Evolutionary conservation across 2,888 invertebrate genomes (phyloP), one percentile per base, ranked within the genome.

Genomic region (Lasiommata megera): DNA sequence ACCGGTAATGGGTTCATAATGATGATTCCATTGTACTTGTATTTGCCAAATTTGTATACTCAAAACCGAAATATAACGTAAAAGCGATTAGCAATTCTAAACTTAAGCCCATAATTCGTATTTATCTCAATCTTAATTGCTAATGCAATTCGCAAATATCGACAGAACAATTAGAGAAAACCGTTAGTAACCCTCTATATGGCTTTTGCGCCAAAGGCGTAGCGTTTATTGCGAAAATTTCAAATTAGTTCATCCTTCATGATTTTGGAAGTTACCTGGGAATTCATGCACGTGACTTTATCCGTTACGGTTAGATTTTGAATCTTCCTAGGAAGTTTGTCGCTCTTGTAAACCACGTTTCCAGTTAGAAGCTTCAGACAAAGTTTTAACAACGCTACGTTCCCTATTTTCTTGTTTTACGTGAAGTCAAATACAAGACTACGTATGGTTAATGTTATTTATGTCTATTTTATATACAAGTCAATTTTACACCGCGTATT

Each of bases 101-200:
- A 79, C 67, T 76, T 73, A 70, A 63, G 67, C 66, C 73, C 73
- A 77, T 80, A 72, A 79, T 77, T 80, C 66, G 69, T 59, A 64
- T 69, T 71, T 84, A 88, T 87, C 86, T 81, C 51, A 60, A 88
- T 89, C 88, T 89, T 74, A 88, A 89, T 80, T 76, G 82, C 70
- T 77, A 72, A 73, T 74, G 72, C 73, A 76, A 71, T 77, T 68
- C 72, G 67, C 73, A 70, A 73, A 75, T 77, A 80, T 81, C 80
- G 77, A 77, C 73, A 69, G 69, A 75, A 79, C 82, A 84, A 88
- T 88, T 88, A 88, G 76, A 76, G 76, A 67, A 66, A 65, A 62
- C 72, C 78, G 74, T 77, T 79, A 72, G 76, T 82, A 77, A 77
- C 72, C 67, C 62, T 67, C 72, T 71, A 67, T 72, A 72, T 72